Evolutionary conservation across 2,113 vertebrate species (phyloP).

Genomic region (Cettia cetti): DNA sequence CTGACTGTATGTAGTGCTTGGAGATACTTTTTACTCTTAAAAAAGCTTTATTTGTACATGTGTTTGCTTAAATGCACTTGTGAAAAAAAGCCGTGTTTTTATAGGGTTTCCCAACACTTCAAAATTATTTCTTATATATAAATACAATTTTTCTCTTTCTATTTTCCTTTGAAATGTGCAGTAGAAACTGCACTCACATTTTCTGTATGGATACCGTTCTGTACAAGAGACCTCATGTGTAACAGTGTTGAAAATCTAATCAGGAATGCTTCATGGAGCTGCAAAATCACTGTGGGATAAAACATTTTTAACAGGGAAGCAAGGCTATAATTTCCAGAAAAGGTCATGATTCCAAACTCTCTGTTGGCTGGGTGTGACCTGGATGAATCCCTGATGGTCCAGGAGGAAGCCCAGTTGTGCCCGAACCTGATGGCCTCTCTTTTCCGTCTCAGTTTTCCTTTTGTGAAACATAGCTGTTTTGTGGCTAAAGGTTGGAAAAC

Average conservation of each 20-base stretch:
- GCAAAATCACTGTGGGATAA: constrained; percentile 19
- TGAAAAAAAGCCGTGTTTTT: background rate
- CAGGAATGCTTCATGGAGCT: constrained; percentile 49
- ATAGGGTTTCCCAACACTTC: background rate
- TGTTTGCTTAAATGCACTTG: background rate
- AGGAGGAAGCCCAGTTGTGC: background rate
- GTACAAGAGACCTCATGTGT: constrained; percentile 16
- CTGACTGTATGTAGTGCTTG: background rate
- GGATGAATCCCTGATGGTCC: background rate
- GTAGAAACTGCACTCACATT: background rate
- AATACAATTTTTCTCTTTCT: background rate
- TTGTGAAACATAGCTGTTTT: background rate
- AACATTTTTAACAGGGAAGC: constrained; percentile 48
- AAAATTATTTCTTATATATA: background rate
- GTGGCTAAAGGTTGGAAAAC: background rate
- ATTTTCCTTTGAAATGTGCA: background rate
- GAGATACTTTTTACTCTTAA: background rate
- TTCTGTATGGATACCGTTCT: background rate
- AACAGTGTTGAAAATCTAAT: constrained; percentile 60
- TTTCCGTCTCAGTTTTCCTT: background rate
- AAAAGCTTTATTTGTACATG: background rate
- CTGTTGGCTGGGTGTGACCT: background rate
- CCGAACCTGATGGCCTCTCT: background rate
- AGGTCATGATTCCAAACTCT: background rate
- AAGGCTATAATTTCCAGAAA: constrained; percentile 44